A percentile compares a stretch with the other conserved stretches of the same genome.
phyloP scores from a whole-genome alignment of 2,888 invertebrate genomes.

The Aspidiotus destructor region DNA sequence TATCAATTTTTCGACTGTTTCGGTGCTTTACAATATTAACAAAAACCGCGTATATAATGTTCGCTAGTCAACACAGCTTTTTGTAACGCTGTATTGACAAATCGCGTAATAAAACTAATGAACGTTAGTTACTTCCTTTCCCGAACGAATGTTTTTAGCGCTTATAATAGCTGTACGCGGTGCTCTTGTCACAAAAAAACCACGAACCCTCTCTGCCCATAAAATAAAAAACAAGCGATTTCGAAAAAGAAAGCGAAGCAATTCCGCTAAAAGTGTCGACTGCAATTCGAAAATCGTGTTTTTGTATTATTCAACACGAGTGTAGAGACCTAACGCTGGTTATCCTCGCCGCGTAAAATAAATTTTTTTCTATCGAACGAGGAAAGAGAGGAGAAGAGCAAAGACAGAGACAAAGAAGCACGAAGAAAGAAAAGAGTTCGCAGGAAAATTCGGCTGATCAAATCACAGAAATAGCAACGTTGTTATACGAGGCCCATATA shows the following conservation, averaged over 20 bases:
- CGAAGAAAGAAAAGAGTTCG: conserved; percentile 3
- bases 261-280: conserved; percentile 32
- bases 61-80: no score
- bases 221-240: conserved; percentile 29
- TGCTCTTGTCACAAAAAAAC: conserved; percentile 4
- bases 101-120: conserved; percentile 25
- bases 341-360: conserved; percentile 20
- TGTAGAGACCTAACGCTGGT: conserved; percentile 22
- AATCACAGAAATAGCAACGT: conserved; percentile 14
- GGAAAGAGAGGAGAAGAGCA: background rate
- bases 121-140: conserved; percentile 25
- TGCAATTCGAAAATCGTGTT: conserved; percentile 32
- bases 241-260: conserved; percentile 28
- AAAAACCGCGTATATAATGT: no score
- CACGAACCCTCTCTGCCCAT: conserved; percentile 6
- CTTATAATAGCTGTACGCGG: background rate
- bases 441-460: conserved; percentile 18
- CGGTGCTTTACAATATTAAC: no score
- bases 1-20: no score
- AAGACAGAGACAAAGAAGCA: background rate
- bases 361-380: conserved; percentile 12
- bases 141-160: background rate
- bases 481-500: background rate
- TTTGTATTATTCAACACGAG: conserved; percentile 33
- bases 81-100: background rate